Evolutionary conservation across 2,797 vertebrate species (phyloP), one percentile per base, ranked within the genome.

Genomic region (Gymnoscopelus braueri): DNA sequence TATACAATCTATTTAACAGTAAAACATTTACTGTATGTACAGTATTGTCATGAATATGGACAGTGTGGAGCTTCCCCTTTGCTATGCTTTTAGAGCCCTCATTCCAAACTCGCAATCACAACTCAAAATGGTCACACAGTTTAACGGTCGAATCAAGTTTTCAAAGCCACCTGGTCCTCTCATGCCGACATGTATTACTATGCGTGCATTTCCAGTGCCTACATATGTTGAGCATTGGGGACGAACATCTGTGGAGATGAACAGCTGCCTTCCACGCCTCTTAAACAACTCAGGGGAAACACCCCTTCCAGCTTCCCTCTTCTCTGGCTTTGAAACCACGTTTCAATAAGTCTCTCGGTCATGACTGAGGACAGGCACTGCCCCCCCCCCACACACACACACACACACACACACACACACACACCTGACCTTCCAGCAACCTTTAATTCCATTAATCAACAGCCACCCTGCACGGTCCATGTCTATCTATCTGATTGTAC

Each of bases 231-330:
- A 47, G 13, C 19, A 19, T 19, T 19, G 19, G 19, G 19, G 19
- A 19, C 1, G 19, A 19, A 19, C 19, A 19, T 19, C 19, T 70
- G 67, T 59, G 51, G 56, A 44, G 13, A 71, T 65, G 69, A 86
- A 73, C 85, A 88, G 68, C 76, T 84, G 82, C 68, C 9, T 57
- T 82, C 65, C 56, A 75, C 60, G 66, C 51, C 51, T 60, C 47
- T 67, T 59, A 68, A 76, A 65, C 72, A 69, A 67, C 72, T 70
- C 47, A 44, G 71, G 68, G 70, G 69, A 60, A 11, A 15, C 69
- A 69, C 51, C 55, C 61, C 60, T 39, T 73, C 62, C 54, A 39
- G 58, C 35, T 60, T 49, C 48, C 52, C 74, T 60, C 74, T 63
- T 75, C 44, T 59, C 44, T 32, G 55, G 75, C 76, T 85, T 84